Evolutionary conservation across 2,113 vertebrate species (phyloP).

Genomic region (Psilopsiagon aurifrons): DNA sequence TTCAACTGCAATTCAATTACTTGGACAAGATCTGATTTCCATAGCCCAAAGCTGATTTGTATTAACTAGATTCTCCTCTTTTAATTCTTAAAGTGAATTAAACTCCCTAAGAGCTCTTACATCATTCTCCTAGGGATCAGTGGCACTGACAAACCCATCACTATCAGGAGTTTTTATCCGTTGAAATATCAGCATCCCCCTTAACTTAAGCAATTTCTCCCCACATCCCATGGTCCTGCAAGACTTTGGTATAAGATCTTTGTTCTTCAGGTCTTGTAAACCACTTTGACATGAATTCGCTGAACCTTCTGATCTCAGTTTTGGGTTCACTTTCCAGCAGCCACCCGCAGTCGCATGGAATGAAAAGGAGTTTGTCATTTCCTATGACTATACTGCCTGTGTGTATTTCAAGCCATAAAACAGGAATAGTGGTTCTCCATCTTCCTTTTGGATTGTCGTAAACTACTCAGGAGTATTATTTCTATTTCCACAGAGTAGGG

Average conservation of each 20-base stretch:
- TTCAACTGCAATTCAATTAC: not conserved
- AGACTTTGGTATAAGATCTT: not conserved
- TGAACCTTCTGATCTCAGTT: accelerated
- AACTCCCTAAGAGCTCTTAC: not conserved
- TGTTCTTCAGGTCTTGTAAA: not conserved
- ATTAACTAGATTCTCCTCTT: not conserved
- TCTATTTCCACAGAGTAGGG: not conserved
- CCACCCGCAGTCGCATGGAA: not conserved
- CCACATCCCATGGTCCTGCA: not conserved
- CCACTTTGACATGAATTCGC: not conserved
- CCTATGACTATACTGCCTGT: not conserved
- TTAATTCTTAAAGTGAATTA: not conserved
- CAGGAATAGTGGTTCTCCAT: not conserved
- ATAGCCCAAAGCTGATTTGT: not conserved
- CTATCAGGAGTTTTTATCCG: not conserved
- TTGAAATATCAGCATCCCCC: not conserved
- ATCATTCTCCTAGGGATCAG: not conserved
- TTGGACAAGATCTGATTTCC: not conserved
- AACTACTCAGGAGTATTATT: not conserved
- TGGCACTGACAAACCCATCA: not conserved
- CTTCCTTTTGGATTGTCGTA: not conserved
- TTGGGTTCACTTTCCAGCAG: not conserved
- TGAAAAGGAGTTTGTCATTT: not conserved
- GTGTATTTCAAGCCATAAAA: not conserved
- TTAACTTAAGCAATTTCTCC: not conserved